A percentile compares a stretch with the other conserved stretches of the same genome.
Evolutionary conservation across 2,113 vertebrate species (phyloP).

Genomic region (Daboia siamensis): DNA sequence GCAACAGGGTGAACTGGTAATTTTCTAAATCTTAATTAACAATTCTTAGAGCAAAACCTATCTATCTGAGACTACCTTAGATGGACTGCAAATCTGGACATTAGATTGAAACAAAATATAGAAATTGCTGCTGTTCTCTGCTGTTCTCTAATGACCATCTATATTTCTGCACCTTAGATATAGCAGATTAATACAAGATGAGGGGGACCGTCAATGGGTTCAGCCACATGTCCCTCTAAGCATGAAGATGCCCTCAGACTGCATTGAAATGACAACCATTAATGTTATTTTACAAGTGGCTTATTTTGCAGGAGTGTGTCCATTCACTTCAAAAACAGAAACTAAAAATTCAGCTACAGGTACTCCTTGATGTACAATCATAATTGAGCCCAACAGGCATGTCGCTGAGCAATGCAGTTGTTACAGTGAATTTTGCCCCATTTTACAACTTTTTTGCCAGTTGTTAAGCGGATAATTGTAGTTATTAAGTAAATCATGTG

Average conservation of each 20-base stretch:
- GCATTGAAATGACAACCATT: neutral
- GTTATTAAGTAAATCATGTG: neutral
- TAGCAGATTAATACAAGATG: neutral
- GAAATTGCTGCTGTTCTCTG: neutral
- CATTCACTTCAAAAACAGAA: neutral
- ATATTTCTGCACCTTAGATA: neutral
- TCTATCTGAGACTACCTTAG: neutral
- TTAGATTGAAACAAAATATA: neutral
- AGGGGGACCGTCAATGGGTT: neutral
- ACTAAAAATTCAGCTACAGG: neutral
- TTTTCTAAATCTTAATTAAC: neutral
- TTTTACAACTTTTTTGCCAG: neutral
- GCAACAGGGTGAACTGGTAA: neutral
- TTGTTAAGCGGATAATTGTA: neutral
- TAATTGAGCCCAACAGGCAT: neutral
- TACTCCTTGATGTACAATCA: neutral
- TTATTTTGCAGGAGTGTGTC: neutral
- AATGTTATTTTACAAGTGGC: neutral
- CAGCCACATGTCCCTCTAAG: neutral
- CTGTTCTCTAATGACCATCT: neutral
- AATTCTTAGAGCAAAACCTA: neutral
- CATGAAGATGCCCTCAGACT: neutral
- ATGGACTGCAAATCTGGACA: neutral
- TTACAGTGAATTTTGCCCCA: neutral
- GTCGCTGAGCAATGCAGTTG: neutral